Evolutionary conservation across 92 coral and sea anemone species (phyloP), one percentile per base, ranked within the genome.

Genomic region (Zoanthus solanderi): DNA sequence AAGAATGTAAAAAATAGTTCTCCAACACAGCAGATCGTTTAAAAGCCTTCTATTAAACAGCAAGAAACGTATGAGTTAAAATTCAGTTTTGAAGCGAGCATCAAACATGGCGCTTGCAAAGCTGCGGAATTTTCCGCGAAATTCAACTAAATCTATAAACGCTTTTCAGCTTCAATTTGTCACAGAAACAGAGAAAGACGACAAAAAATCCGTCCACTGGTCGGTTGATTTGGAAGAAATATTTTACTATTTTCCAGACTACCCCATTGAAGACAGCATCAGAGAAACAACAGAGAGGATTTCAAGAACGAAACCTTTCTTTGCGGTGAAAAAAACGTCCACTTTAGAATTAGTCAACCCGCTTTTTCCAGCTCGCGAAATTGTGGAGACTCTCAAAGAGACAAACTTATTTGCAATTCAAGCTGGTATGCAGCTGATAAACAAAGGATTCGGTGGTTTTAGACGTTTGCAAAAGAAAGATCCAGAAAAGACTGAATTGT

Each of bases 401-500:
- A 54, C 30, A 7, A 77, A 77, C 30, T 9, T 46, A 6, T 54
- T 77, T 29, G 48, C 23, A 12, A 54, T 77, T 54, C 48, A 77
- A 5, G 31, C 47, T 54, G 68, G 82, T 48, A 52, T 77, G 47
- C 82, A 56, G 34, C 23, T 77, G 82, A 52, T 77, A 66, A 77
- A 37, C 5, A 77, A 54, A 77, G 82, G 67, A 53, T 53, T 77
- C 12, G 2, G 6, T 31, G 17, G 66, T 14, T 54, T 77, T 77
- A 56, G 67, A 46, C 65, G 32, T 53, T 54, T 77, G 45, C 58
- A 29, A 77, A 77, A 53, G 67, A 77, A 77, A 45, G 82, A 77
- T 9, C 34, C 63, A 30, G 82, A 77, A 77, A 56, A 52, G 14
- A 8, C 54, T 48, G 67, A 77, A 0, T 52, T 52, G 1, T 76